phyloP scores from a whole-genome alignment of 2,797 vertebrate genomes.

The Amblyraja radiata region DNA sequence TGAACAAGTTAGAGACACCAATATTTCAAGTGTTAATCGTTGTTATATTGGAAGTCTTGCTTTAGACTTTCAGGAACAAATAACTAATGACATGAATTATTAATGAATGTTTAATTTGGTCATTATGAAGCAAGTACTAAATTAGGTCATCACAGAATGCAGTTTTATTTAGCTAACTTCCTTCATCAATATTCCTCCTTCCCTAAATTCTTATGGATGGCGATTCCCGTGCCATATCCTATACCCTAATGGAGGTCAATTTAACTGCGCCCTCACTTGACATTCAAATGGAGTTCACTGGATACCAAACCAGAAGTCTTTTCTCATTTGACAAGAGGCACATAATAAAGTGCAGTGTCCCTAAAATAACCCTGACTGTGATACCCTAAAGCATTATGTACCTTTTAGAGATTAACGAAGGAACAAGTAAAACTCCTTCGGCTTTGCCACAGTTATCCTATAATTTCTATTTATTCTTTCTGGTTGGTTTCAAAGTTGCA shows the following conservation, averaged over 20 bases:
- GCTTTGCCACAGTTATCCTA: not conserved
- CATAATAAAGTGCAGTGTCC: not conserved
- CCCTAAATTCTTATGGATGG: not conserved
- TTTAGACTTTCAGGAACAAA: not conserved
- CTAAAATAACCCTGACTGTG: not conserved
- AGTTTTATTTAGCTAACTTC: not conserved
- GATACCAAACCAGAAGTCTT: not conserved
- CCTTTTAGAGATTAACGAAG: not conserved
- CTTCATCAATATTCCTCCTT: not conserved
- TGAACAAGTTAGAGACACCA: not conserved
- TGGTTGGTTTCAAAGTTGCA: not conserved
- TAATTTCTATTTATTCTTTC: not conserved
- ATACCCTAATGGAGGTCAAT: not conserved
- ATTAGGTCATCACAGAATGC: not conserved
- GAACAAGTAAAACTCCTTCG: not conserved
- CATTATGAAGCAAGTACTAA: not conserved
- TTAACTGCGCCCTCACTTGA: not conserved
- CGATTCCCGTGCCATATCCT: too few species aligned
- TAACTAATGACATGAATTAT: not conserved
- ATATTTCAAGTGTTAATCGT: not conserved
- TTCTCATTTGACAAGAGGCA: not conserved
- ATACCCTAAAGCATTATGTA: not conserved
- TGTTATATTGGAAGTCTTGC: not conserved
- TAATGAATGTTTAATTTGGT: not conserved
- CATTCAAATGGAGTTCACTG: not conserved